Conservation (phyloP, 2,113 vertebrate species). For the Marcusenius ussheri region DNA sequence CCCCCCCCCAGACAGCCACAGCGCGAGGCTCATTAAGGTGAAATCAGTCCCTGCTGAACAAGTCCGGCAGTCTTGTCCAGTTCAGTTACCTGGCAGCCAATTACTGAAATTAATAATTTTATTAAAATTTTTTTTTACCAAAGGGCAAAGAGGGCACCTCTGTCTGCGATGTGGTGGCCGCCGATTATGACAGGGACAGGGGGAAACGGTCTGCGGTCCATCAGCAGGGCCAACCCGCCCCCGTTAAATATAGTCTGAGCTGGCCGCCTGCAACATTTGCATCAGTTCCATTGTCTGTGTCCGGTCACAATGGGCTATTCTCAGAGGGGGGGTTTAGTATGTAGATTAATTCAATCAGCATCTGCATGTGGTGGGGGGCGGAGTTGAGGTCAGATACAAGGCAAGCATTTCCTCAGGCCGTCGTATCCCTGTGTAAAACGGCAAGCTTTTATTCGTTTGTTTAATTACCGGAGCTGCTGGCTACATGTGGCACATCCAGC, state of each 20-base stretch:
- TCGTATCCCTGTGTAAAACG: neutral
- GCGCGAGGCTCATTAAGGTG: neutral
- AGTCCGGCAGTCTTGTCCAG: neutral
- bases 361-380: neutral
- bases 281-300: neutral
- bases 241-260: neutral
- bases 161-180: neutral
- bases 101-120: neutral
- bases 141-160: neutral
- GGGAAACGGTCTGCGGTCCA: neutral
- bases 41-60: neutral
- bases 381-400: neutral
- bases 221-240: neutral
- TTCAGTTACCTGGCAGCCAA: neutral
- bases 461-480: neutral
- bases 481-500: too few relatives aligned
- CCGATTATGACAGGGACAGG: neutral
- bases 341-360: slow-evolving; percentile 14
- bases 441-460: neutral
- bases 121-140: neutral
- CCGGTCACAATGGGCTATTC: slow-evolving; percentile 3
- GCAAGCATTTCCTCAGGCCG: neutral
- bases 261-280: neutral
- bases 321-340: neutral
- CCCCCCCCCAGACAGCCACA: neutral